Base-by-base conservation (phyloP, 2,113 vertebrate genomes). In the Chinchilla lanigera region DNA sequence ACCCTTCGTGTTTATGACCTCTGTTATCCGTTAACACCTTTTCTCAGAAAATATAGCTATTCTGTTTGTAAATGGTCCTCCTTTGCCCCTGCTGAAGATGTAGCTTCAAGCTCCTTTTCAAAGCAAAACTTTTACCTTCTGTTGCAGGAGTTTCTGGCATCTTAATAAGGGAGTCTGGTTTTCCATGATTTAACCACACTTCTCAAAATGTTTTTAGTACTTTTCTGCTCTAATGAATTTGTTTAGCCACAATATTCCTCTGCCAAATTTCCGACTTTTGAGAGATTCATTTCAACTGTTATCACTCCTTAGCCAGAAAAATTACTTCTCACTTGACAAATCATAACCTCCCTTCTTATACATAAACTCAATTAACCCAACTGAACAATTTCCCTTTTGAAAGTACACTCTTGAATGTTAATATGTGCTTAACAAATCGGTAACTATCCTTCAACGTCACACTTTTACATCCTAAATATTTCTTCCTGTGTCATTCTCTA, bases 191-290 rank as follows among this genome's bases (percentile, higher is more conserved):
- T 93, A 95, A 95, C 89, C 88, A 93, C 41, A 95, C 52, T 94
- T 81, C 90, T 90, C 85, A 56, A 96, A 92, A 97, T 88, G 60
- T 80, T 95, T 95, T 97, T 92, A 96, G 95, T 93, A 90, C 22
- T n/a, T 97, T 96, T 97, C 93, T 98, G 95, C 77, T 95, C 47
- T 90, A 86, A 92, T 98, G 85, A 85, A 97, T 97, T 96, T 98
- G 85, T 96, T 94, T 95, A 92, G 69, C 71, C 38, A 94, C 71
- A 28, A 86, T 98, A 95, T 96, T 94, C 82, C 58, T 93, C 87
- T 97, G 77, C 78, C 77, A 97, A 92, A 94, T 96, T 94, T 94
- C 33, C 77, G 88, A 97, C 77, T 93, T 96, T 97, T 94, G 82
- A 95, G 58, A 96, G 50, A 97, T 94, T 97, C 77, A 89, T 95